Conservation (phyloP, 2,797 vertebrate genomes). For the Enteromius mattozi region DNA sequence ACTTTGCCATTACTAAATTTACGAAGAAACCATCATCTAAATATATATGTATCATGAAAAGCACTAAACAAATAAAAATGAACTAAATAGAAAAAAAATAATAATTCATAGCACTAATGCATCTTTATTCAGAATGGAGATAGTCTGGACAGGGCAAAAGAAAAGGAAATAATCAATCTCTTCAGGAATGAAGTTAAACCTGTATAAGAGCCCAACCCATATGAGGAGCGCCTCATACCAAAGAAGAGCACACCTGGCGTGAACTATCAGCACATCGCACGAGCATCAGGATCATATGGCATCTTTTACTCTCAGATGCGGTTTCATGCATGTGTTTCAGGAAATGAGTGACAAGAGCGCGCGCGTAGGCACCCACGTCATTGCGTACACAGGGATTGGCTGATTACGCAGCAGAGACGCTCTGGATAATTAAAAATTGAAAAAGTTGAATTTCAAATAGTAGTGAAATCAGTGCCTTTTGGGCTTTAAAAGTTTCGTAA, state of each 20-base stretch:
- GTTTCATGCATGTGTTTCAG: conserved; percentile 1
- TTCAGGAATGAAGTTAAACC: conserved; percentile 75
- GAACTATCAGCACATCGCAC: conserved; percentile 5
- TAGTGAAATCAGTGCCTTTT: background rate
- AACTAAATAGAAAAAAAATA: background rate
- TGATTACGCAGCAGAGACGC: background rate
- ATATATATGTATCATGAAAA: background rate
- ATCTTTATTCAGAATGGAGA: background rate
- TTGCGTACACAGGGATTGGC: background rate
- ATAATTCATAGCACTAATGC: background rate
- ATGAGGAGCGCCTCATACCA: conserved; percentile 30
- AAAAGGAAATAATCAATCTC: conserved; percentile 45
- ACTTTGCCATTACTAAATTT: background rate
- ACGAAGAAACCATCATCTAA: background rate
- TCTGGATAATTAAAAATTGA: background rate
- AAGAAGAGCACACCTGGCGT: conserved; percentile 13
- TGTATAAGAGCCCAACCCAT: conserved; percentile 59
- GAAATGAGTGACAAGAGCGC: background rate
- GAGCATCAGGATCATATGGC: background rate
- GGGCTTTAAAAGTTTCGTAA: background rate
- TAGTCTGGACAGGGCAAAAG: background rate
- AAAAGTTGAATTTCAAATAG: background rate
- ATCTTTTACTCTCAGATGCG: background rate
- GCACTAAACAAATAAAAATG: background rate
- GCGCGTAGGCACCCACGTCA: background rate